Evolutionary conservation across 2,888 invertebrate species (phyloP).

Genomic region (Nemurella pictetii): DNA sequence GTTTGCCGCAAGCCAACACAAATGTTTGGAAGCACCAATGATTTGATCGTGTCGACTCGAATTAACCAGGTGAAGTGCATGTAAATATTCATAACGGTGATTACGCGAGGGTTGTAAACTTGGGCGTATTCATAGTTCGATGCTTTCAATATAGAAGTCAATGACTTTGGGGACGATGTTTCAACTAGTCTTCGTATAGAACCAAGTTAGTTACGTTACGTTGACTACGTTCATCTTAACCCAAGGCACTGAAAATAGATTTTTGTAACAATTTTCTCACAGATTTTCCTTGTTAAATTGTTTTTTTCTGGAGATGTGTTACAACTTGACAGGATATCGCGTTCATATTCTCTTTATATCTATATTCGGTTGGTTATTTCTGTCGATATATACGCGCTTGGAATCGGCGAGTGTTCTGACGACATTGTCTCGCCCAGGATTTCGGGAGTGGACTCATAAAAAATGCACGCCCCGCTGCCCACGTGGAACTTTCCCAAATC

Average conservation of each 20-base stretch:
- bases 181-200: neutral
- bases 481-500: neutral
- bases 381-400: neutral
- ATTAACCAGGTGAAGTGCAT: neutral
- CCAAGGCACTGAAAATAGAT: neutral
- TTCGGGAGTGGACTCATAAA: neutral
- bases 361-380: neutral
- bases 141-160: neutral
- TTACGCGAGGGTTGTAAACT: neutral
- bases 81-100: neutral
- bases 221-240: no score
- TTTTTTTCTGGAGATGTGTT: neutral
- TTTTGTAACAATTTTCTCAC: neutral
- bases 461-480: neutral
- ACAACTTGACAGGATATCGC: neutral
- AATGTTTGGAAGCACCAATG: no score
- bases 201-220: neutral
- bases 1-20: no score
- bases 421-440: neutral
- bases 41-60: neutral
- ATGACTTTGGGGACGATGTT: neutral
- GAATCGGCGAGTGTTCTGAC: neutral
- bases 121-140: neutral
- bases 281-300: neutral
- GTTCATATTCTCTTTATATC: neutral